Conservation (phyloP, 2,797 vertebrate species). For the Megaceryle alcyon region DNA sequence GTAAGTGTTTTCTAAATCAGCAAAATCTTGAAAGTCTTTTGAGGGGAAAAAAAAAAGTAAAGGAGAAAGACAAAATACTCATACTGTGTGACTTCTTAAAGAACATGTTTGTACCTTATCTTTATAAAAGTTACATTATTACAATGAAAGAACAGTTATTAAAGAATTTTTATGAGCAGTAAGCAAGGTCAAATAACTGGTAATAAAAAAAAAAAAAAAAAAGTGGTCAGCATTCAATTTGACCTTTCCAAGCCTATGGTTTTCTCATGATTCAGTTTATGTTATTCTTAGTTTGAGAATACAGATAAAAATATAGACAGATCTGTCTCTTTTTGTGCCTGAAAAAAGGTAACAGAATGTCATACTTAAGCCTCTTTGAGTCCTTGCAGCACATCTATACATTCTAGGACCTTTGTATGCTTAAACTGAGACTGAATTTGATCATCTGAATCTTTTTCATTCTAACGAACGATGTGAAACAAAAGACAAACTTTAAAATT, state of each 20-base stretch:
- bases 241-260: neutral
- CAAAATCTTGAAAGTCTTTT: neutral
- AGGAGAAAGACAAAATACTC: neutral
- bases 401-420: neutral
- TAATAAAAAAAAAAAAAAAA: neutral
- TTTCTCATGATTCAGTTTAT: neutral
- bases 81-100: neutral
- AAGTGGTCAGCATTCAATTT: neutral
- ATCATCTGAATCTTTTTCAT: neutral
- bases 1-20: neutral
- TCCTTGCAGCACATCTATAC: neutral
- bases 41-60: neutral
- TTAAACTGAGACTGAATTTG: neutral
- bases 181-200: neutral
- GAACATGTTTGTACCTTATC: neutral
- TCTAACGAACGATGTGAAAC: neutral
- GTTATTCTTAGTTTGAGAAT: neutral
- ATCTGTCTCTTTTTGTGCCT: neutral
- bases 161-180: neutral
- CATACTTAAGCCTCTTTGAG: neutral
- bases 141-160: neutral
- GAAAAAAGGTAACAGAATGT: neutral
- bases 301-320: neutral
- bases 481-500: neutral
- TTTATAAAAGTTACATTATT: neutral